Evolutionary conservation across 2,888 invertebrate genomes (phyloP).

Genomic region (Andrena camellia): DNA sequence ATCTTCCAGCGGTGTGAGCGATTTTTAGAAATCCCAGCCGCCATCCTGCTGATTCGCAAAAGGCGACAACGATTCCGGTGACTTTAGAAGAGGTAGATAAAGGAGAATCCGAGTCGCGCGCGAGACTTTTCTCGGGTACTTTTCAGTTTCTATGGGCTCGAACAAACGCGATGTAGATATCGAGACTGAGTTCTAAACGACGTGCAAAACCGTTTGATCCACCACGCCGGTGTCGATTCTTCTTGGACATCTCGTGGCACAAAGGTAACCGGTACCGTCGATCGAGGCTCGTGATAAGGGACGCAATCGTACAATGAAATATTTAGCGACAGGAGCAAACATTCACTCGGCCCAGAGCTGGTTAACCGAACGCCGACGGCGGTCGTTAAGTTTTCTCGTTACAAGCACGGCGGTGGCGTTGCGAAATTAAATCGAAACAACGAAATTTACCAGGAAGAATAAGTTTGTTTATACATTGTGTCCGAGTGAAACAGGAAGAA

Average conservation of each 20-base stretch:
- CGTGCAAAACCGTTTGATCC: background rate
- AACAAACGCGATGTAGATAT: background rate
- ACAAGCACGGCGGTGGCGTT: background rate
- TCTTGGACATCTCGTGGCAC: background rate
- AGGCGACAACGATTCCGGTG: too few species aligned
- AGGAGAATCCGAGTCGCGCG: too few species aligned
- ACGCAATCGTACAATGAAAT: background rate
- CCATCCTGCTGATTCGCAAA: too few species aligned
- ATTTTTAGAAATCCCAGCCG: too few species aligned
- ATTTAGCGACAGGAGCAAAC: background rate
- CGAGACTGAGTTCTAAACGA: background rate
- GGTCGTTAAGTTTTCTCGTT: constrained; percentile 57
- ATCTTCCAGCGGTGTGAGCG: background rate
- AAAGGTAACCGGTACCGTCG: background rate
- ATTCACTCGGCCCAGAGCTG: background rate
- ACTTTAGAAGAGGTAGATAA: too few species aligned
- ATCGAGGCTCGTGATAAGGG: background rate
- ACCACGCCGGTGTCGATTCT: background rate
- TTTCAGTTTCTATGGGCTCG: too few species aligned
- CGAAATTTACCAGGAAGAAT: constrained; percentile 55
- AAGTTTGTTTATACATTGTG: constrained; percentile 28
- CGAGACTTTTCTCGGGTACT: too few species aligned
- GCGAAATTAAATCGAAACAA: constrained; percentile 54
- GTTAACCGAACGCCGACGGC: constrained; percentile 36
- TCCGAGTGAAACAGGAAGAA: constrained; percentile 30